Conservation (phyloP, 2,888 invertebrate genomes). For the Apotomis turbidana region DNA sequence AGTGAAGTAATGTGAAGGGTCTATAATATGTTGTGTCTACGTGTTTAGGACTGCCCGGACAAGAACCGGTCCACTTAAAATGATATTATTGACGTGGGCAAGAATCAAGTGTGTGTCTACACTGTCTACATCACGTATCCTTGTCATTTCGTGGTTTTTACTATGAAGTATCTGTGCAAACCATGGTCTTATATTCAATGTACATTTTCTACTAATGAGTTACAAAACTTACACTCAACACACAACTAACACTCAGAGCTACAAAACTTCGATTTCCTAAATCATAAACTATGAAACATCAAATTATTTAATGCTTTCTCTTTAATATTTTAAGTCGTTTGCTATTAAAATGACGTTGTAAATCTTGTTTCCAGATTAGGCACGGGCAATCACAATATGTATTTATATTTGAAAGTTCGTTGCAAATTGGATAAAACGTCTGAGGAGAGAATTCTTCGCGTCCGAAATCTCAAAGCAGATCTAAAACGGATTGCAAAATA, state of each 20-base stretch:
- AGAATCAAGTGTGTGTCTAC: constrained; percentile 46
- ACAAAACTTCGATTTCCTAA: constrained; percentile 27
- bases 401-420: constrained; percentile 41
- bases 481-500: constrained; percentile 29
- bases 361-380: constrained; percentile 38
- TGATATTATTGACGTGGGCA: constrained; percentile 71
- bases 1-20: constrained; percentile 48
- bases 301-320: constrained; percentile 43
- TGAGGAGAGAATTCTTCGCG: not conserved
- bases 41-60: constrained; percentile 58
- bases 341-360: constrained; percentile 30
- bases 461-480: constrained; percentile 6
- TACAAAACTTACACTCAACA: not conserved
- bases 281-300: constrained; percentile 35
- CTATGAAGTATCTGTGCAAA: constrained; percentile 52
- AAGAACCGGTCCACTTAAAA: constrained; percentile 77
- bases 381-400: constrained; percentile 31
- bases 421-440: constrained; percentile 29
- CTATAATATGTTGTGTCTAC: constrained; percentile 62
- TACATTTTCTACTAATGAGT: constrained; percentile 12
- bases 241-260: constrained; percentile 1
- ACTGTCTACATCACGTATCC: constrained; percentile 34
- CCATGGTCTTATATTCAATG: constrained; percentile 28
- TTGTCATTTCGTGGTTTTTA: constrained; percentile 51
- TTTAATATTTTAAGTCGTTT: constrained; percentile 38